Evolutionary conservation across 2,888 invertebrate genomes (phyloP).

Genomic region (Tanytarsus gracilentus): DNA sequence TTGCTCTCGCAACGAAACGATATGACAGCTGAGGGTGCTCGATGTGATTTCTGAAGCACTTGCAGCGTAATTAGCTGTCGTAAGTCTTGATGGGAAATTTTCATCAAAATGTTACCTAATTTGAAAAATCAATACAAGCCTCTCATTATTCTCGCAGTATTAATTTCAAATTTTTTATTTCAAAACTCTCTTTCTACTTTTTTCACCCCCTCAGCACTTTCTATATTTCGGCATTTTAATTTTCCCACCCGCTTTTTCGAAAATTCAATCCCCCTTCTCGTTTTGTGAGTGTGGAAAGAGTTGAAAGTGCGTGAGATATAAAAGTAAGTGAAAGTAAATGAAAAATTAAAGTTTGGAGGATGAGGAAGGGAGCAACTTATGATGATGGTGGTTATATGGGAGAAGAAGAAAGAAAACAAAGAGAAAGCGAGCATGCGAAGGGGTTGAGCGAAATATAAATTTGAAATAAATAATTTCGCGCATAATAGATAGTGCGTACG

Average conservation of each 20-base stretch:
- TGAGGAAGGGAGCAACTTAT: no score
- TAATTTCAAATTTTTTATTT: not conserved
- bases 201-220: not conserved
- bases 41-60: no score
- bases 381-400: not conserved
- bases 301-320: no score
- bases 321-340: no score
- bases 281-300: not conserved
- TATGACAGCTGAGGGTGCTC: no score
- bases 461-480: slow-evolving; percentile 28
- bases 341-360: no score
- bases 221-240: not conserved
- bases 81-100: no score
- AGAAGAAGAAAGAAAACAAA: not conserved
- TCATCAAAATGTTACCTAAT: no score
- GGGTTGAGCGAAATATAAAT: no score
- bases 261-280: not conserved
- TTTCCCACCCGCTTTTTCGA: not conserved
- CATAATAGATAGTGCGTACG: slow-evolving; percentile 25
- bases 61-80: no score
- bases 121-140: not conserved
- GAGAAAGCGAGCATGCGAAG: not conserved
- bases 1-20: not conserved
- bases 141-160: not conserved
- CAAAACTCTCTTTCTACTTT: not conserved